Base-by-base conservation (phyloP, 2,888 invertebrate species). In the Agrotis clavis region DNA sequence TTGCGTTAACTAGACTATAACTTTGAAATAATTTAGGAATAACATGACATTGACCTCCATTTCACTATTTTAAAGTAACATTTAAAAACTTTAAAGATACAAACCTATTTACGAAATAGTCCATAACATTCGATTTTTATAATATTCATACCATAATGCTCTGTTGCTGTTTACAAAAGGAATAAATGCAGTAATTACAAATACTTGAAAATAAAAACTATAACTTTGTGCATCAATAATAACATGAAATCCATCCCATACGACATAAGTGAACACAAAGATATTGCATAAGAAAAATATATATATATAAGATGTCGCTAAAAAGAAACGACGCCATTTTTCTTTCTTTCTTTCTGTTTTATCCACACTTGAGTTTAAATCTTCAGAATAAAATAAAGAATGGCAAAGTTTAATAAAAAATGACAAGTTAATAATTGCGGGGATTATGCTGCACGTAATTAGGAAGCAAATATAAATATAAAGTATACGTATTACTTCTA, bases 151-250 rank as follows among this genome's bases (percentile, higher is more conserved):
- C 71, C 74, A 75, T 51, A 75, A 13, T 11, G 0, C 16, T 13
- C 74, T 21, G 14, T 75, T 78, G 35, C 62, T 75, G 19, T 77
- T 78, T 0, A 63, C 18, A 16, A 41, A n/a, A 11, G 74, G 74
- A 57, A 75, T 57, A 51, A 77, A 78, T 18, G 78, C 13, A 0
- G 74, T 51, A 4, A 62, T 0, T 0, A 62, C 51, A 1, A 75
- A 9, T 16, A 62, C 62, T 62, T 77, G 78, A 21, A 75, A 11
- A 3, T 51, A 35, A 5, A 47, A 25, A 41, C 62, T 21, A 11
- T 16, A 9, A 21, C 18, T 6, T 19, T 35, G 7, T 48, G 47
- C 1, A 9, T 19, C 19, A 9, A 57, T 18, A 16, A 30, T 51
- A 2, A 70, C 6, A 1, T 25, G 13, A 9, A 78, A 30, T 25